Evolutionary conservation across 2,888 invertebrate genomes (phyloP).

Genomic region (Carpatolechia fugitivella): DNA sequence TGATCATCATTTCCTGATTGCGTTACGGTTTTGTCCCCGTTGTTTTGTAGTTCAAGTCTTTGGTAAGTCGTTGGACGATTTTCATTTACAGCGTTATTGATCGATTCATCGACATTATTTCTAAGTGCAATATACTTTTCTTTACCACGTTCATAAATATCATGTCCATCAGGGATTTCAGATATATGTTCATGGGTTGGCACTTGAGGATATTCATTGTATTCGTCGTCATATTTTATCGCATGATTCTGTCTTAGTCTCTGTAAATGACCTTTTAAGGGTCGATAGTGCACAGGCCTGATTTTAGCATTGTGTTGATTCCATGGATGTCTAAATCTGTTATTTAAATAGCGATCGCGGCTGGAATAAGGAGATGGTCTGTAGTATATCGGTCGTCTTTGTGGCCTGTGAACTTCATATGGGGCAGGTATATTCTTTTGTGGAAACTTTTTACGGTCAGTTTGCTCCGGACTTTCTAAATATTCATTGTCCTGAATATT

Average conservation of each 20-base stretch:
- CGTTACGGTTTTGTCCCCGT: constrained; percentile 28
- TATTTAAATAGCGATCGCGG: constrained; percentile 53
- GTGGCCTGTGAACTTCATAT: constrained; percentile 63
- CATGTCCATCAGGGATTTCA: constrained; percentile 72
- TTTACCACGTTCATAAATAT: constrained; percentile 74
- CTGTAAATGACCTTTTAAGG: constrained; percentile 61
- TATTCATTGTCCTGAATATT: constrained; percentile 58
- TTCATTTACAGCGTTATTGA: constrained; percentile 52
- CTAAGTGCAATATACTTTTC: constrained; percentile 57
- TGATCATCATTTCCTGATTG: constrained; percentile 39
- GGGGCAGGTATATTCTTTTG: constrained; percentile 53
- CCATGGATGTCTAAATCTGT: constrained; percentile 66
- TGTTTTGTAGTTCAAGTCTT: constrained; percentile 53
- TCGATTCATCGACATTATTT: constrained; percentile 63
- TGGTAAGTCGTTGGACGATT: constrained; percentile 45
- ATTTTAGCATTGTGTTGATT: constrained; percentile 65
- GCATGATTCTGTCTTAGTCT: constrained; percentile 64
- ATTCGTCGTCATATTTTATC: constrained; percentile 64
- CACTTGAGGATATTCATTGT: constrained; percentile 71
- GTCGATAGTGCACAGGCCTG: constrained; percentile 63
- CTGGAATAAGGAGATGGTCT: constrained; percentile 35
- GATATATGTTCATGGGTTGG: constrained; percentile 40
- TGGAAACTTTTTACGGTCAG: constrained; percentile 54
- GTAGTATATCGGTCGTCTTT: constrained; percentile 64
- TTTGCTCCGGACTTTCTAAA: constrained; percentile 57